phyloP scores from a whole-genome alignment of 2,888 invertebrate genomes.

The Beris chalybata region DNA sequence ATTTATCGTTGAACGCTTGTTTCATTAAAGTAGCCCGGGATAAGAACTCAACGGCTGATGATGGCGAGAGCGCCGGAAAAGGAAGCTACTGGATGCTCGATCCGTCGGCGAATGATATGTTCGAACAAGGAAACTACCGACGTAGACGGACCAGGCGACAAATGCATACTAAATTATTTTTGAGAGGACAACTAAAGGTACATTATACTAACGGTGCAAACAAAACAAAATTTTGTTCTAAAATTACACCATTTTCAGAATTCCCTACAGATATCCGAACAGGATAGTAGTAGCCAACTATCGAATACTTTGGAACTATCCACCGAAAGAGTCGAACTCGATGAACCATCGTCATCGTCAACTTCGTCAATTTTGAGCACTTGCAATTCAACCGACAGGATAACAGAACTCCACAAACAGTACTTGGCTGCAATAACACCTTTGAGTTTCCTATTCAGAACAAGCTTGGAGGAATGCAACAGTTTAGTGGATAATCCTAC shows the following conservation, averaged over 20 bases:
- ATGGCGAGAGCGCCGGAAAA: conserved; percentile 60
- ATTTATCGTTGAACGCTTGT: conserved; percentile 79
- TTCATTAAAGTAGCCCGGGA: conserved; percentile 70
- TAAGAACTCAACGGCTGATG: conserved; percentile 46
- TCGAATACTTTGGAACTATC: conserved; percentile 13
- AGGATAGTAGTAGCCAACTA: conserved; percentile 17
- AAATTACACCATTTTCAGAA: conserved; percentile 3
- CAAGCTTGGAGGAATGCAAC: conserved; percentile 23
- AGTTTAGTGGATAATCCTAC: conserved; percentile 10
- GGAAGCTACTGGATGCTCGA: conserved; percentile 82
- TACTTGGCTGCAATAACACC: conserved; percentile 53
- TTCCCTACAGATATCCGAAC: conserved; percentile 5
- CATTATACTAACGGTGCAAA: neutral
- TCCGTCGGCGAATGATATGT: conserved; percentile 80
- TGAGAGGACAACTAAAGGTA: conserved; percentile 39
- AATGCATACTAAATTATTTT: conserved; percentile 50
- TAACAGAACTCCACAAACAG: conserved; percentile 54
- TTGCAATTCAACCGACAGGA: conserved; percentile 51
- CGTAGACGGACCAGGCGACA: conserved; percentile 68
- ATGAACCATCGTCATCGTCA: conserved; percentile 1
- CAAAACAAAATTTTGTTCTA: neutral
- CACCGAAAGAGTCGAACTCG: conserved; percentile 8
- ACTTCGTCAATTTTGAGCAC: conserved; percentile 6
- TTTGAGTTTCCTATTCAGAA: conserved; percentile 50
- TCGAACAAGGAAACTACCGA: conserved; percentile 85